Evolutionary conservation across 53 echinoderm and acorn worm genomes (phyloP).

Genomic region (Paracentrotus lividus): DNA sequence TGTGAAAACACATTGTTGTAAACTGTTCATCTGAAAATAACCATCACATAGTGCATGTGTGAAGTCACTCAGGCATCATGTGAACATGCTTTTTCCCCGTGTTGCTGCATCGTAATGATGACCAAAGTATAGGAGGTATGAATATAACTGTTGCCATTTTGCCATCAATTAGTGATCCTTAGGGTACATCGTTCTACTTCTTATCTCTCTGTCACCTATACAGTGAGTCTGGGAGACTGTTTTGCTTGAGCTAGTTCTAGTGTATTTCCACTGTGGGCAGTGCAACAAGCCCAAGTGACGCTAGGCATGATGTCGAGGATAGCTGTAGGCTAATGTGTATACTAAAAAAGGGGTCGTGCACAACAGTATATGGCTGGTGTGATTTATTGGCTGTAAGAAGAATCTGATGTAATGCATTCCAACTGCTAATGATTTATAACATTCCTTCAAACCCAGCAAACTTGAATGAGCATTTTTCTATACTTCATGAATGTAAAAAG

Average conservation of each 20-base stretch:
- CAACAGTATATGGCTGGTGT: too few species aligned
- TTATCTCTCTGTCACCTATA: neutral
- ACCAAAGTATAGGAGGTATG: neutral
- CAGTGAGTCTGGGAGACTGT: neutral
- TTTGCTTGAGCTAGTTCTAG: neutral
- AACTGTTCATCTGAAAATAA: neutral
- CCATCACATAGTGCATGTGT: neutral
- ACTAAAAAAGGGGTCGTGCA: too few species aligned
- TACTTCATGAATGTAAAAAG: neutral
- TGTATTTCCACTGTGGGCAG: neutral
- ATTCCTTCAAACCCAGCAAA: neutral
- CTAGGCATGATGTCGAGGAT: neutral
- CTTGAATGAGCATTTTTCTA: neutral
- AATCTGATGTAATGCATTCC: neutral
- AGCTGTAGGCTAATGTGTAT: neutral
- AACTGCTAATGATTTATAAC: neutral
- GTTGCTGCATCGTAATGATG: neutral
- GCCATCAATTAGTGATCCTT: neutral
- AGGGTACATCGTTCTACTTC: neutral
- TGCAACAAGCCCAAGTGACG: neutral
- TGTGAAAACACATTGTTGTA: conserved; percentile 4
- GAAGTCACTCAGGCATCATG: neutral
- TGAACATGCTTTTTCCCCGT: neutral
- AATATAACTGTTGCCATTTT: neutral
- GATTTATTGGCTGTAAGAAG: too few species aligned